phyloP scores from a whole-genome alignment of 1,140 invertebrate species.

The Frieseomelitta varia region DNA sequence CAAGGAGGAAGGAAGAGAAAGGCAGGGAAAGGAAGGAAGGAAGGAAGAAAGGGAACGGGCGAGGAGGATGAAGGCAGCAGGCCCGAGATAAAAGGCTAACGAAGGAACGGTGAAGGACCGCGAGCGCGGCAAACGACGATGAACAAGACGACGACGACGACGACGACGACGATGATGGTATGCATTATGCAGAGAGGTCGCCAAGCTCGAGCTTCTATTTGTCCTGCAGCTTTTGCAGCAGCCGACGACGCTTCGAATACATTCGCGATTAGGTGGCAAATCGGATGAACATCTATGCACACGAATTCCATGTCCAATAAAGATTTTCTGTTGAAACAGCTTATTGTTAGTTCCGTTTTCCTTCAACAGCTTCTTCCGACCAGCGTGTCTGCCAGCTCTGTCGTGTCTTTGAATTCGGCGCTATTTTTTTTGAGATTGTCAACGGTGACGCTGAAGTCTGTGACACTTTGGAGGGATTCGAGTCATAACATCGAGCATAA shows the following conservation, averaged over 20 bases:
- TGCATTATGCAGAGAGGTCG: slow-evolving; percentile 73
- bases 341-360: slow-evolving; percentile 8
- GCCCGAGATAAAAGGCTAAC: slow-evolving; percentile 68
- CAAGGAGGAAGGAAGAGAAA: slow-evolving; percentile 4
- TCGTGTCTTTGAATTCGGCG: too few species aligned
- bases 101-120: slow-evolving; percentile 56
- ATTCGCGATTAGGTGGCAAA: slow-evolving; percentile 55
- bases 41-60: background rate
- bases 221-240: slow-evolving; percentile 38
- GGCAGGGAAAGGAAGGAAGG: background rate
- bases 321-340: slow-evolving; percentile 18
- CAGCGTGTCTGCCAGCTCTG: too few species aligned
- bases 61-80: slow-evolving; percentile 21
- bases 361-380: too few species aligned
- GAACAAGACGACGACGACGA: slow-evolving; percentile 39
- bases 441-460: too few species aligned
- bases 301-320: background rate
- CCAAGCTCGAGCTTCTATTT: slow-evolving; percentile 66
- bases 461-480: too few species aligned
- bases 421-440: too few species aligned
- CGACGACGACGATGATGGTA: slow-evolving; percentile 60
- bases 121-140: slow-evolving; percentile 41
- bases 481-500: too few species aligned
- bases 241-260: slow-evolving; percentile 31
- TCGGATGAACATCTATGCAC: slow-evolving; percentile 37